Conservation (phyloP, 2,113 vertebrate genomes). For the Trinectes maculatus region DNA sequence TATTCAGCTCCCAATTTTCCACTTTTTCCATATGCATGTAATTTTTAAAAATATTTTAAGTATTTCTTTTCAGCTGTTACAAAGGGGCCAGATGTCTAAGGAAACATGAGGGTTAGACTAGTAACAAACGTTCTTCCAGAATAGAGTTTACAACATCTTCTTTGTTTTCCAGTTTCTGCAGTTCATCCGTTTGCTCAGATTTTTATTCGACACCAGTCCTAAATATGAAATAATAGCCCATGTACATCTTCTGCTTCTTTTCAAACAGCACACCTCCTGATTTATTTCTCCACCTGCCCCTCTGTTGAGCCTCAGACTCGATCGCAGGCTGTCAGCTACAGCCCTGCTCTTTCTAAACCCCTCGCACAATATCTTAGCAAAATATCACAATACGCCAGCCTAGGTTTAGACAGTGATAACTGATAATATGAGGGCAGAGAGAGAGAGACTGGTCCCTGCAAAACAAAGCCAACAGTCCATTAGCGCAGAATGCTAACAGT, state of each 20-base stretch:
- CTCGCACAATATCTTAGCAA: conserved; percentile 61
- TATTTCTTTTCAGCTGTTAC: background rate
- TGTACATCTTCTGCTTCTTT: conserved; percentile 41
- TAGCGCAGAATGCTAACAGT: conserved; percentile 71
- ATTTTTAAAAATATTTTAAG: too few species aligned
- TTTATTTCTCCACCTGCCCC: conserved; percentile 60
- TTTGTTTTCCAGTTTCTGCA: background rate
- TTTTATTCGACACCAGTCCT: conserved; percentile 27
- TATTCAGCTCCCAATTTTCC: too few species aligned
- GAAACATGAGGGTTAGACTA: background rate
- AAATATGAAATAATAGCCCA: conserved; percentile 30
- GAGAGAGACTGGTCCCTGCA: conserved; percentile 26
- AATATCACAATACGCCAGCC: conserved; percentile 63
- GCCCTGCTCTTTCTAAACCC: conserved; percentile 20
- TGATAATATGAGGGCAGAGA: conserved; percentile 53
- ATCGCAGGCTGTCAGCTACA: conserved; percentile 24
- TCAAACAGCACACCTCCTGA: conserved; percentile 57
- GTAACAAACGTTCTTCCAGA: background rate
- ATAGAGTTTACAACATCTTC: background rate
- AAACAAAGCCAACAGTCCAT: conserved; percentile 59
- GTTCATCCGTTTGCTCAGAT: conserved; percentile 18
- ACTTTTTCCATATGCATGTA: too few species aligned
- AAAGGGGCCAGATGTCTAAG: background rate
- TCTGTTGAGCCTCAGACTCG: conserved; percentile 67
- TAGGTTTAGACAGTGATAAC: conserved; percentile 65